A percentile compares a stretch with the other conserved stretches of the same genome.
These are phyloP conservation scores for Tenthredo notha DNA, from an alignment of 2,888 invertebrate species.

Conservation along the genomic window DNA sequence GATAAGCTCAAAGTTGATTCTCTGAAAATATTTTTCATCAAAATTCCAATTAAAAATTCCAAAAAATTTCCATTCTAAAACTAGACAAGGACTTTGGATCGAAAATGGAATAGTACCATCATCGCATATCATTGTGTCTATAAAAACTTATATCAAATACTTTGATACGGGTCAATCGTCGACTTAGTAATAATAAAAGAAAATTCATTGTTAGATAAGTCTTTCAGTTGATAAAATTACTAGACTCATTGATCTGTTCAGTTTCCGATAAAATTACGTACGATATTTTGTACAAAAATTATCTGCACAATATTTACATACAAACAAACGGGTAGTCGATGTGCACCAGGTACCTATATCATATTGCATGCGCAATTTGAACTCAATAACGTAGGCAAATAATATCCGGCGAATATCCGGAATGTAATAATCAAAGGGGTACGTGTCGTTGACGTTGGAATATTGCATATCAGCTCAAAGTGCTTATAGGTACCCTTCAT, in stretches of 20 bases:
- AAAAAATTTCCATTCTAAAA: not conserved
- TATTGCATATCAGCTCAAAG: not conserved
- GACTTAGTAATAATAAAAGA: not conserved
- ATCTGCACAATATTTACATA: not conserved
- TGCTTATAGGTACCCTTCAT: not conserved
- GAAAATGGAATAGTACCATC: not conserved
- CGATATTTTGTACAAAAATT: not conserved
- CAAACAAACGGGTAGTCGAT: not conserved
- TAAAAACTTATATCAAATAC: not conserved
- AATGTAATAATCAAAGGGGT: not conserved
- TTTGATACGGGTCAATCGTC: not conserved
- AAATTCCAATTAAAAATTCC: not conserved
- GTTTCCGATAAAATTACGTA: not conserved
- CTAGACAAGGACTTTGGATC: not conserved
- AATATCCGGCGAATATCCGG: not conserved
- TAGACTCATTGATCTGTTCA: not conserved
- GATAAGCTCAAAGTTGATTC: not conserved
- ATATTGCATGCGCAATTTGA: not conserved
- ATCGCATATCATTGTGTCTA: not conserved
- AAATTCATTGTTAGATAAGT: not conserved
- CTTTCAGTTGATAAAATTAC: not conserved
- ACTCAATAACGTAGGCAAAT: not conserved
- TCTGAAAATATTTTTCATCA: not conserved
- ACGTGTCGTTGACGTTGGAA: not conserved
- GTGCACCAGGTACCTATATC: not conserved